Evolutionary conservation across 1,140 invertebrate genomes (phyloP).

Genomic region (Drosophila chauvacae): DNA sequence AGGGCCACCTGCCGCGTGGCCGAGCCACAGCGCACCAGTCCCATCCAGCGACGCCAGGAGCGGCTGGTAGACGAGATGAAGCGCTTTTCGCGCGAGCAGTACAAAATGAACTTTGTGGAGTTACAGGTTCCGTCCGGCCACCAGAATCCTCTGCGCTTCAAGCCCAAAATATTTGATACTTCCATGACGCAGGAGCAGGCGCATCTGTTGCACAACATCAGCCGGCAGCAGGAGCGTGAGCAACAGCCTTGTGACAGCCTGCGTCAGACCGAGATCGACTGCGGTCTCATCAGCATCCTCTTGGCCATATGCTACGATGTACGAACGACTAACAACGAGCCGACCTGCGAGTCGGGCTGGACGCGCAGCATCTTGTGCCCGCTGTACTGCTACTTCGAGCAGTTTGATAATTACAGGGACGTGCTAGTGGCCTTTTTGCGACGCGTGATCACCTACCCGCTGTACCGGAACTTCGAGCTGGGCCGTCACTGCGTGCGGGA

Average conservation of each 20-base stretch:
- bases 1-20: slow-evolving; percentile 63
- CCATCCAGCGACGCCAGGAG: slow-evolving; percentile 65
- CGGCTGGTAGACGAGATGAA: slow-evolving; percentile 71
- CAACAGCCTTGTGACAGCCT: slow-evolving; percentile 25
- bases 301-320: slow-evolving; percentile 81
- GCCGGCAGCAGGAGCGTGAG: slow-evolving; percentile 14
- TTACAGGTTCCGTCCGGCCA: slow-evolving; percentile 80
- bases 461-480: slow-evolving; percentile 77
- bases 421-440: slow-evolving; percentile 75
- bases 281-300: slow-evolving; percentile 75
- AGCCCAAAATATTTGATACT: slow-evolving; percentile 68
- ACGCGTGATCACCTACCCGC: slow-evolving; percentile 75
- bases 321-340: slow-evolving; percentile 73
- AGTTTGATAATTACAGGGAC: slow-evolving; percentile 69
- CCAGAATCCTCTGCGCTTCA: slow-evolving; percentile 75
- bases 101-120: slow-evolving; percentile 82
- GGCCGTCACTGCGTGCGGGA: slow-evolving; percentile 69
- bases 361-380: slow-evolving; percentile 77
- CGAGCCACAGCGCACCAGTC: slow-evolving; percentile 63
- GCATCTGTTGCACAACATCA: slow-evolving; percentile 71
- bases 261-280: slow-evolving; percentile 68
- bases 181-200: slow-evolving; percentile 74
- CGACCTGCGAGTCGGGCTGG: slow-evolving; percentile 79
- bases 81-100: slow-evolving; percentile 76
- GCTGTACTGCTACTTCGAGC: slow-evolving; percentile 73